Base-by-base conservation (phyloP, 2,888 invertebrate species). In the Cosmopolites sordidus region DNA sequence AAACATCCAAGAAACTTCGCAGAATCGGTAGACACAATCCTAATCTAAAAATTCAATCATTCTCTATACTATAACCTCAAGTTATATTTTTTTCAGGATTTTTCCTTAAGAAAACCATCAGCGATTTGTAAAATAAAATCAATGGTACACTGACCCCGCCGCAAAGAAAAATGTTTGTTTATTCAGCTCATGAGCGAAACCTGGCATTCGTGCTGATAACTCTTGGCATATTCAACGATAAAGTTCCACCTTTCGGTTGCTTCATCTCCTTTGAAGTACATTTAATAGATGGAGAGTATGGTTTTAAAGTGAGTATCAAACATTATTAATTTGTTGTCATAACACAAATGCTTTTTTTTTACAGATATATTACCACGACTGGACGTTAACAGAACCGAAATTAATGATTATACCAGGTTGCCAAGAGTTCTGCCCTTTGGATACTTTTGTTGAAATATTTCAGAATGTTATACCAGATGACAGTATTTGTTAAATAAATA, bases 181-280 rank as follows among this genome's bases (percentile, higher is more conserved):
- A 63, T 52, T 60, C 63, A 33, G 64, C 59, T 1, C 66, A 67
- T 42, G 66, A 67, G 42, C 60, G 58, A 43, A 67, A 66, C 51
- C 58, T 67, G 8, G 64, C 62, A 1, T 43, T 55, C 11, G 42
- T 63, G 2, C 54, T 64, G 37, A 48, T 60, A 15, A 53, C 58
- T 40, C 49, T 64, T 8, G 59, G 54, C 16, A 30, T 64, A 29
- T 63, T 62, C 41, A 58, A 62, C 44, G 51, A 56, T 45, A 75
- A 27, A 6, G 63, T 73, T 48, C 72, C 72, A 3, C 61, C 63
- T 33, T 73, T 70, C 57, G 67, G 69, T 16, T 62, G 69, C n/a
- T 69, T 70, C 41, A 62, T 70, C 9, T 58, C 68, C n/a, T 58
- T 72, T 8, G 73, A 73, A 61, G 56, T 72, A 4, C 69, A 70